Conservation (phyloP, 1,140 invertebrate species). For the Amyelois transitella region DNA sequence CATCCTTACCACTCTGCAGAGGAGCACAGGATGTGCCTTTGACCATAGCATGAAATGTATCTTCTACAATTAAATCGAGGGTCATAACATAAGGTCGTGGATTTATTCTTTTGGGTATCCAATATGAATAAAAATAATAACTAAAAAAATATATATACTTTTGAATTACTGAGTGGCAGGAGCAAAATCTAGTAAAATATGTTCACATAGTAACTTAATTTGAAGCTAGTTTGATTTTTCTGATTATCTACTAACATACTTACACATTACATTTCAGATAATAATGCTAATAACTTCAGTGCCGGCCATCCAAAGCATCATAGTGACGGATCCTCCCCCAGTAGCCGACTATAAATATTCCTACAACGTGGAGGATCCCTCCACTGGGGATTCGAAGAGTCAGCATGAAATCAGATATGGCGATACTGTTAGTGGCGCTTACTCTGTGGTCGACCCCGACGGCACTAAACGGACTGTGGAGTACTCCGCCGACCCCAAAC, state of each 20-base stretch:
- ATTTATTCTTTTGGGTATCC: no score
- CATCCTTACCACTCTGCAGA: no score
- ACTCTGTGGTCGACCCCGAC: conserved; percentile 77
- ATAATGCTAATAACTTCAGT: conserved; percentile 23
- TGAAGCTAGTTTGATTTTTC: neutral
- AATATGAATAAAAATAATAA: no score
- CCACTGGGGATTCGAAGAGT: conserved; percentile 77
- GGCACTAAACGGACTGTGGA: conserved; percentile 81
- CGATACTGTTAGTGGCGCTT: conserved; percentile 75
- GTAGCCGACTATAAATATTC: conserved; percentile 69
- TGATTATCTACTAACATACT: conserved; percentile 3
- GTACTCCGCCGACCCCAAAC: conserved; percentile 81
- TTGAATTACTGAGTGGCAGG: no score
- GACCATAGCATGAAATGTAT: no score
- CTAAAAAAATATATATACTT: no score
- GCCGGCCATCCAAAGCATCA: conserved; percentile 35
- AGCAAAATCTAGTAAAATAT: no score
- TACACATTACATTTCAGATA: conserved; percentile 30
- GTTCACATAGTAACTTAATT: no score
- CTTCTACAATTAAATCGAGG: no score
- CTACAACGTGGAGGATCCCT: conserved; percentile 73
- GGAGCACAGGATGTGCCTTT: no score
- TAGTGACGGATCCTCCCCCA: conserved; percentile 50
- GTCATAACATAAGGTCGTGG: no score
- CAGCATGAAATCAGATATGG: conserved; percentile 76